These are phyloP conservation scores for Brachyopa scutellaris DNA, from an alignment of 2,888 invertebrate species.

Conservation along the genomic window DNA sequence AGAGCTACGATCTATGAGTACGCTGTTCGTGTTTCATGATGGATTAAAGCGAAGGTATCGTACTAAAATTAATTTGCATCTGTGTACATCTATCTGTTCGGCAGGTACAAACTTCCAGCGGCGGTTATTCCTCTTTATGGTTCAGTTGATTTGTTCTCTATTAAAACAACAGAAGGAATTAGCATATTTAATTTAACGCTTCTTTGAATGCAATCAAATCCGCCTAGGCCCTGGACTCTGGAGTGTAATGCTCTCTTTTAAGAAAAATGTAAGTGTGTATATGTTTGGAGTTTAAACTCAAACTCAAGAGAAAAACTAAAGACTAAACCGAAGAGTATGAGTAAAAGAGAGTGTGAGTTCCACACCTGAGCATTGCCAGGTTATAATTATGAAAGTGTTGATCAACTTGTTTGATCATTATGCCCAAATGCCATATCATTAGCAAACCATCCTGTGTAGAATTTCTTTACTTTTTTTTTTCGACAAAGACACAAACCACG, in stretches of 20 bases:
- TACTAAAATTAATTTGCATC: slow-evolving; percentile 3
- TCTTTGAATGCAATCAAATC: slow-evolving; percentile 7
- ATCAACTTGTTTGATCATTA: no score
- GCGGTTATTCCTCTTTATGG: slow-evolving; percentile 57
- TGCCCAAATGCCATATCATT: no score
- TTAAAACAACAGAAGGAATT: slow-evolving; percentile 18
- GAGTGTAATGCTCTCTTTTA: slow-evolving; percentile 9
- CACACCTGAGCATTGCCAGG: no score
- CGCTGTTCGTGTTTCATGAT: neutral
- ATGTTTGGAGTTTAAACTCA: no score
- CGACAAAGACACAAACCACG: no score
- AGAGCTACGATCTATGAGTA: neutral
- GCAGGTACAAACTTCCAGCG: neutral
- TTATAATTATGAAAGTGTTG: no score
- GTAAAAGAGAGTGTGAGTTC: neutral
- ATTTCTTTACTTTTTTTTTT: no score
- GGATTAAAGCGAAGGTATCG: neutral
- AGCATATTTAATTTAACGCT: slow-evolving; percentile 53
- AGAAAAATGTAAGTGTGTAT: no score
- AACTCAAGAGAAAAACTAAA: no score
- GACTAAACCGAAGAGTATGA: no score
- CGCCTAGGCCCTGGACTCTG: no score
- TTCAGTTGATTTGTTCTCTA: slow-evolving; percentile 34
- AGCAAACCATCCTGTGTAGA: no score
- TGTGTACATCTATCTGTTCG: neutral